These are phyloP conservation scores for Pseudomyrmex gracilis DNA, from an alignment of 1,140 invertebrate species.

Conservation along the genomic window DNA sequence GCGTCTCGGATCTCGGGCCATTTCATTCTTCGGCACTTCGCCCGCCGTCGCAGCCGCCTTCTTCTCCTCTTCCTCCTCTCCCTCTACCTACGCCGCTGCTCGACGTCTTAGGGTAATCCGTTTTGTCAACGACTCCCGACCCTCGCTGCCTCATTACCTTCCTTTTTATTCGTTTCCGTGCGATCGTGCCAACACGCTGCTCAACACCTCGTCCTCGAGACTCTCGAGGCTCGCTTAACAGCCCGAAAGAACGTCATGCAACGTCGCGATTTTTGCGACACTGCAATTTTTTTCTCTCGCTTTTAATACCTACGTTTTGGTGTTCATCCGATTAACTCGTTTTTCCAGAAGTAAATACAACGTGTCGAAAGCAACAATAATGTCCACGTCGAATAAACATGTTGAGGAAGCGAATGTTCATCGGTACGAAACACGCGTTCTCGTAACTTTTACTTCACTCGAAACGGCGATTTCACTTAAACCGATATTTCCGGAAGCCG, in stretches of 20 bases:
- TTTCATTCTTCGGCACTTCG: slow-evolving; percentile 75
- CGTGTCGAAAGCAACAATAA: neutral
- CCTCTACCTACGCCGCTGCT: slow-evolving; percentile 51
- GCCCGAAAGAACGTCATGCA: neutral
- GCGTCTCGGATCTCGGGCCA: slow-evolving; percentile 76
- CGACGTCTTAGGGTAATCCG: slow-evolving; percentile 79
- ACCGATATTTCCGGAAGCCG: slow-evolving; percentile 30
- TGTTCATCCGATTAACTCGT: neutral
- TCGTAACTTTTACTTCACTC: too few species aligned
- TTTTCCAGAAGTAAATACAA: neutral
- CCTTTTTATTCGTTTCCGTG: slow-evolving; percentile 69
- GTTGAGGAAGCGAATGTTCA: neutral
- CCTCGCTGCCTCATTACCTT: slow-evolving; percentile 79
- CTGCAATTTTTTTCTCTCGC: neutral
- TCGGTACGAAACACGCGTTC: neutral
- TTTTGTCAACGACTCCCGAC: slow-evolving; percentile 83
- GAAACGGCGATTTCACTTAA: slow-evolving; percentile 12
- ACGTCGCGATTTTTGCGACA: neutral
- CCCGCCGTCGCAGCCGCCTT: slow-evolving; percentile 50
- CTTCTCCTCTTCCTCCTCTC: too few species aligned
- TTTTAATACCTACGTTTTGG: neutral
- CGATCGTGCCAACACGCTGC: slow-evolving; percentile 32
- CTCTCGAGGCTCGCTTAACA: neutral
- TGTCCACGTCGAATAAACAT: neutral
- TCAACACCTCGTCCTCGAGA: neutral